phyloP scores from a whole-genome alignment of 2,113 vertebrate species.

The Ceratotherium simum region DNA sequence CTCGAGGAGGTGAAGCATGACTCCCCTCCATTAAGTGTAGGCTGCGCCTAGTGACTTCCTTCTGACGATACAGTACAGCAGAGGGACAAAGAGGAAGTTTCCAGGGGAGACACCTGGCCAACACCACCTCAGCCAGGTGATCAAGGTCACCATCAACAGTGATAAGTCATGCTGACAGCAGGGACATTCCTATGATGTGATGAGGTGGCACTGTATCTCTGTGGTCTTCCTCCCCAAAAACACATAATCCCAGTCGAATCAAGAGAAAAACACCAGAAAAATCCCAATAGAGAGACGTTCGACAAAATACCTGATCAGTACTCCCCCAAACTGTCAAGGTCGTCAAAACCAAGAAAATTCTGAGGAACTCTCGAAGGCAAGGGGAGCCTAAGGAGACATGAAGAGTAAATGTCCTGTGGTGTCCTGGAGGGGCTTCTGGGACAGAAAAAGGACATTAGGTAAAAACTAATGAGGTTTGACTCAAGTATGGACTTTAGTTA shows the following conservation, averaged over 20 bases:
- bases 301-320: neutral
- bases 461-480: neutral
- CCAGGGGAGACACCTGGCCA: neutral
- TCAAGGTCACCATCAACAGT: neutral
- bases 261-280: neutral
- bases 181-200: accelerated
- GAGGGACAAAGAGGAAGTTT: neutral
- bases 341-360: neutral
- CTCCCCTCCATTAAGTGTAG: neutral
- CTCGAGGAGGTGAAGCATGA: neutral
- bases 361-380: neutral
- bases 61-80: neutral
- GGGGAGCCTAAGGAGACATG: neutral
- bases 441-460: neutral
- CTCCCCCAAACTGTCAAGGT: neutral
- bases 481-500: neutral
- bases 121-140: neutral
- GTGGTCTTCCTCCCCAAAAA: neutral
- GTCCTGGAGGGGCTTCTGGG: neutral
- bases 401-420: accelerated
- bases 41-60: neutral
- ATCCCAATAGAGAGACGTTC: too few relatives aligned
- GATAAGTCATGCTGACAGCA: neutral
- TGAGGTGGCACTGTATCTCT: neutral
- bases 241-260: neutral